phyloP scores from a whole-genome alignment of 2,113 vertebrate species.

The Carettochelys insculpta region DNA sequence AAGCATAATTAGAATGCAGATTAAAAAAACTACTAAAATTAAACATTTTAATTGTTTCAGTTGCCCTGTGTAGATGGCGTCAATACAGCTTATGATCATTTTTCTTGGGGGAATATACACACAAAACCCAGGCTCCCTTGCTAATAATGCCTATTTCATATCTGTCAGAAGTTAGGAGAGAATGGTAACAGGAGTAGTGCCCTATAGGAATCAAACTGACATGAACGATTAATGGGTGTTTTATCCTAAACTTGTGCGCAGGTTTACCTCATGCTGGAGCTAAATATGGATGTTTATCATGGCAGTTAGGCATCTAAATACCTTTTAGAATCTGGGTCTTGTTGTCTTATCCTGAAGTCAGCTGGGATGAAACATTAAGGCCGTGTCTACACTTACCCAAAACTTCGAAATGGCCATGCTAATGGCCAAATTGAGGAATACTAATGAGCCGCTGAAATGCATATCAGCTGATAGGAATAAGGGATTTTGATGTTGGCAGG shows the following conservation, averaged over 20 bases:
- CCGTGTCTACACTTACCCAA: too few species aligned
- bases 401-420: too few species aligned
- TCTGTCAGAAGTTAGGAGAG: not conserved
- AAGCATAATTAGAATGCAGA: constrained; percentile 18
- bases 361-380: not conserved
- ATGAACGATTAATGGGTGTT: not conserved
- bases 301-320: not conserved
- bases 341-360: not conserved
- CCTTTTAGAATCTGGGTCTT: not conserved
- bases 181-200: not conserved
- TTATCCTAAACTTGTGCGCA: not conserved
- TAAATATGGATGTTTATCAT: not conserved
- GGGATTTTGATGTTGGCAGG: too few species aligned
- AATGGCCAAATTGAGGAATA: too few species aligned
- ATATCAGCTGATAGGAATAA: too few species aligned
- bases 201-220: not conserved
- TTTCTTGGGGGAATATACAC: not conserved
- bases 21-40: constrained; percentile 3
- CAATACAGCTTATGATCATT: not conserved
- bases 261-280: not conserved
- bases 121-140: not conserved
- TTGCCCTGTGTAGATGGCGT: not conserved
- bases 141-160: not conserved
- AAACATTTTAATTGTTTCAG: not conserved
- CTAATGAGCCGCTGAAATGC: too few species aligned